Evolutionary conservation across 2,113 vertebrate genomes (phyloP), one percentile per base, ranked within the genome.

Genomic region (Colius striatus): DNA sequence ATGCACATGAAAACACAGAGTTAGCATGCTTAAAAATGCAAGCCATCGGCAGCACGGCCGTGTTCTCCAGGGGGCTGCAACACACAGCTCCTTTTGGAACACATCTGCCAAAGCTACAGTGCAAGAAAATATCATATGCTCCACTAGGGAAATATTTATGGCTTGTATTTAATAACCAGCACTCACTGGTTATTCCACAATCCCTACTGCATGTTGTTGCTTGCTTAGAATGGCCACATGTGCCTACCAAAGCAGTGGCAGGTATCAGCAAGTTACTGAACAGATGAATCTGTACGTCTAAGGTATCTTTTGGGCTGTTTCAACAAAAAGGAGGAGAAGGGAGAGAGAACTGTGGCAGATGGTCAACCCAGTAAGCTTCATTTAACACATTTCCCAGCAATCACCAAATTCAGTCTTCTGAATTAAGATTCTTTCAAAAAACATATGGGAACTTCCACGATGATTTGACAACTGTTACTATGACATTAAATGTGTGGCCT

Each of bases 341-440:
- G 17, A 89, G 65, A 89, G 57, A 85, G 20, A 87, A 82, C 34
- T 13, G 25, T 12, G 81, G 58, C 87, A 96, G 85, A 90, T 92
- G 92, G 94, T 80, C 82, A 73, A 45, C 76, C 45, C 50, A 68
- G 71, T n/a, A 89, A 50, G 58, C 71, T 91, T 78, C 74, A 92
- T 93, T 92, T 94, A 85, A 72, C 84, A 68, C 74, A 83, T 61
- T 92, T 94, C 67, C 76, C 90, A 90, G 84, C 87, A 77, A 85
- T 48, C 61, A 84, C 18, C 50, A 84, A 80, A 90, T 86, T 57
- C 30, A 85, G 79, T 66, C 67, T 83, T 89, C 58, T n/a, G 36
- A 86, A 94, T 58, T 50, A 83, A 70, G 41, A 38, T 62, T 68
- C n/a, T 61, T 61, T 79, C 36, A 79, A 60, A 84, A 94, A 94